Evolutionary conservation across 1,140 invertebrate genomes (phyloP).

Genomic region (Drosophila ohnishii): DNA sequence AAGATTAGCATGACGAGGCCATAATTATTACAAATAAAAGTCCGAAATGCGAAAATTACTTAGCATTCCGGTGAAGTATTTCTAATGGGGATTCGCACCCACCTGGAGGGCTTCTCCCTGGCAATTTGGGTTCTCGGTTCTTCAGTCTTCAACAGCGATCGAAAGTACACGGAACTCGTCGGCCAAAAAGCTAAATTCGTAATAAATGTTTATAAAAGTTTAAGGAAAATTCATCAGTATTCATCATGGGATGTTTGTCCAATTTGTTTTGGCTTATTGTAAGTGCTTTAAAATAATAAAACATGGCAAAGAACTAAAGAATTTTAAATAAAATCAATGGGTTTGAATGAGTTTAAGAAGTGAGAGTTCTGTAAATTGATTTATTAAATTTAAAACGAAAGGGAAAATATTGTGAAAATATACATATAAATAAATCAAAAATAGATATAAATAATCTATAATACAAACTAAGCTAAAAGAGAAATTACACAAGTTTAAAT

Average conservation of each 20-base stretch:
- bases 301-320: background rate
- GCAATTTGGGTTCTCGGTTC: slow-evolving; percentile 30
- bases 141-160: slow-evolving; percentile 49
- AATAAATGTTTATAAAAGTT: slow-evolving; percentile 31
- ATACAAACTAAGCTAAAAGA: background rate
- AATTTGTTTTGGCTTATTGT: slow-evolving; percentile 59
- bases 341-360: background rate
- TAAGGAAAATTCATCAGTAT: slow-evolving; percentile 40
- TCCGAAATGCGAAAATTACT: slow-evolving; percentile 33
- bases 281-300: slow-evolving; percentile 42
- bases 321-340: background rate
- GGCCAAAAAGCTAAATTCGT: slow-evolving; percentile 9
- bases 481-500: background rate
- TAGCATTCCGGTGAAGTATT: slow-evolving; percentile 51
- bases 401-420: background rate
- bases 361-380: background rate
- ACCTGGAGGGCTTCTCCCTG: slow-evolving; percentile 25
- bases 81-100: slow-evolving; percentile 50
- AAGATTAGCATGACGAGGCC: slow-evolving; percentile 45
- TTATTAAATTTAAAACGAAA: background rate
- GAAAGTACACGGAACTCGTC: slow-evolving; percentile 58
- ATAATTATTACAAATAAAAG: slow-evolving; percentile 41
- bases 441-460: background rate
- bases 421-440: background rate
- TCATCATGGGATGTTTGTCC: slow-evolving; percentile 55